Evolutionary conservation across 2,797 vertebrate genomes (phyloP).

Genomic region (Artibeus lituratus): DNA sequence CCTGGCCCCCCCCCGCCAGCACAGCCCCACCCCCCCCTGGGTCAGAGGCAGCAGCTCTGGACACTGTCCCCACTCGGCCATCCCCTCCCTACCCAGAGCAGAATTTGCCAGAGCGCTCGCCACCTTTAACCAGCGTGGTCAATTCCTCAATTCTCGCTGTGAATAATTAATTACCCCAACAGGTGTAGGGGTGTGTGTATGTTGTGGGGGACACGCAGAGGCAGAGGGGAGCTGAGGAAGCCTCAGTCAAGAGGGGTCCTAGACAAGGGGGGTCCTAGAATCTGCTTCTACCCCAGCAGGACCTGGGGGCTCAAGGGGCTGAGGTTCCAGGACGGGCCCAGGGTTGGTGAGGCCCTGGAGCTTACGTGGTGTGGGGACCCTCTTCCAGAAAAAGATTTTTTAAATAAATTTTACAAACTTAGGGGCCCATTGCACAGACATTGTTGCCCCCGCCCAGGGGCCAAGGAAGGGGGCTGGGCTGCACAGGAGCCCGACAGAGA

Average conservation of each 20-base stretch:
- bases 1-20: too few relatives aligned
- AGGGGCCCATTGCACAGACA: background rate
- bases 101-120: background rate
- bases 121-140: background rate
- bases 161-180: background rate
- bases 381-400: background rate
- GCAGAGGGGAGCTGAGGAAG: background rate
- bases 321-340: background rate
- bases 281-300: background rate
- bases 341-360: background rate
- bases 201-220: fast-evolving
- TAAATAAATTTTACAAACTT: background rate
- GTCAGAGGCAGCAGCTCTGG: background rate
- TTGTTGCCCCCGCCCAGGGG: background rate
- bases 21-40: background rate
- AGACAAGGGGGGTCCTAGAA: background rate
- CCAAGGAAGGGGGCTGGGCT: background rate
- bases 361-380: background rate
- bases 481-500: background rate
- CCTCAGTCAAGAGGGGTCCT: background rate
- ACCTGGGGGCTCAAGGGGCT: background rate
- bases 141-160: background rate
- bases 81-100: background rate
- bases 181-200: background rate
- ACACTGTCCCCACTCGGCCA: background rate